Evolutionary conservation across 2,888 invertebrate genomes (phyloP).

Genomic region (Metellina segmentata): DNA sequence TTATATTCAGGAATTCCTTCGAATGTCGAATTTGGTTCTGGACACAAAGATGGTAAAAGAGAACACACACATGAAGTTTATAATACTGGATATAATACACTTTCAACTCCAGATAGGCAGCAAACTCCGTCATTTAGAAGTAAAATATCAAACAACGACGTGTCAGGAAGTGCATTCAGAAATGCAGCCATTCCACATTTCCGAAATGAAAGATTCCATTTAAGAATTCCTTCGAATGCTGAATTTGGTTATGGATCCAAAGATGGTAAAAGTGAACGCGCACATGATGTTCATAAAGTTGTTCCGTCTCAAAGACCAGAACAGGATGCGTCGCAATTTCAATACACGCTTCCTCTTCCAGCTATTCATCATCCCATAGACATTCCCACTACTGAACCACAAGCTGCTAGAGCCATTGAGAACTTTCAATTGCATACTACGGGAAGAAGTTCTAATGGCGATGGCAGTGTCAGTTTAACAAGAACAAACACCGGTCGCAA

Average conservation of each 20-base stretch:
- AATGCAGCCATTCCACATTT: too few relatives aligned
- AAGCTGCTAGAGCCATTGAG: background rate
- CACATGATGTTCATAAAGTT: background rate
- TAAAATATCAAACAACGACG: too few relatives aligned
- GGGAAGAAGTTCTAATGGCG: background rate
- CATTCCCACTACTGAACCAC: background rate
- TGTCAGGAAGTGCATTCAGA: too few relatives aligned
- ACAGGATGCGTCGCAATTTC: background rate
- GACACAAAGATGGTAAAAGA: background rate
- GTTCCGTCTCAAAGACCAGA: background rate
- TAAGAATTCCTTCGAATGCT: background rate
- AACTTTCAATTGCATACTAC: background rate
- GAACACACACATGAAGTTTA: background rate
- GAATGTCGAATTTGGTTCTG: background rate
- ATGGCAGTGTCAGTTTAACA: background rate
- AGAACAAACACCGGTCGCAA: background rate
- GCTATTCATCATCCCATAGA: background rate
- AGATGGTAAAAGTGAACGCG: background rate
- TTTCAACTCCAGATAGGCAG: too few relatives aligned
- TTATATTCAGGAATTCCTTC: background rate
- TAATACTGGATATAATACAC: too few relatives aligned
- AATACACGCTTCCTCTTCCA: constrained; percentile 31
- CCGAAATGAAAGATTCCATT: too few relatives aligned
- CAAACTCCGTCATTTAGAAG: too few relatives aligned
- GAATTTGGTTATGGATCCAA: background rate